Evolutionary conservation across 2,888 invertebrate genomes (phyloP).

Genomic region (Anaspis maculata): DNA sequence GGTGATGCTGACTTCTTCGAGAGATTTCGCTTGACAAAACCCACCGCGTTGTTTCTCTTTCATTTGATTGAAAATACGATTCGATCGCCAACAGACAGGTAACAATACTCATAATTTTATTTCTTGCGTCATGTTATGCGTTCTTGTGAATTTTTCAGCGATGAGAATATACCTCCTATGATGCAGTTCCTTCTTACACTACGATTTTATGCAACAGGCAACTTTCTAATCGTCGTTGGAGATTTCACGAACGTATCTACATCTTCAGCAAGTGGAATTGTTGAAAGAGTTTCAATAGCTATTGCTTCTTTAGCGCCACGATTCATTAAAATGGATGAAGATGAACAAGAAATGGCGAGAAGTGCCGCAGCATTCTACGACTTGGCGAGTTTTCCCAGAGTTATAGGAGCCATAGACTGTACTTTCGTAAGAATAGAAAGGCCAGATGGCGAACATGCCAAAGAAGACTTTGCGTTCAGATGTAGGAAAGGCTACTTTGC

Average conservation of each 20-base stretch:
- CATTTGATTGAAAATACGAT: neutral
- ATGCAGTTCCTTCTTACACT: constrained; percentile 1
- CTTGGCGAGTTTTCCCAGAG: neutral
- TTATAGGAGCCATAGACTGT: constrained; percentile 1
- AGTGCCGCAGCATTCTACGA: constrained; percentile 1
- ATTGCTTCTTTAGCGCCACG: neutral
- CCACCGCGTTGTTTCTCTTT: neutral
- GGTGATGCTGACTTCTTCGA: neutral
- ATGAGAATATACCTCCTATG: neutral
- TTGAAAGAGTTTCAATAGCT: constrained; percentile 3
- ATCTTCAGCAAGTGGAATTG: constrained; percentile 3
- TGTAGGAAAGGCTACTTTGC: constrained; percentile 25
- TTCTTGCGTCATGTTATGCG: too few relatives aligned
- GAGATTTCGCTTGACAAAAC: neutral
- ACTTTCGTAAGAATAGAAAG: neutral
- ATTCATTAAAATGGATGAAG: constrained; percentile 2
- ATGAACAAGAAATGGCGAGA: constrained; percentile 1
- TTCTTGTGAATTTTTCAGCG: neutral
- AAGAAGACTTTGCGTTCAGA: constrained; percentile 19
- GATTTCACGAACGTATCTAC: constrained; percentile 1
- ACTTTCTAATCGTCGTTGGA: neutral
- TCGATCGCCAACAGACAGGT: neutral
- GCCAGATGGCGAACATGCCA: constrained; percentile 20
- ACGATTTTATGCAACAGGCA: constrained; percentile 1
- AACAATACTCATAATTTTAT: too few relatives aligned